Evolutionary conservation across 2,797 vertebrate genomes (phyloP), one percentile per base, ranked within the genome.

Genomic region (Tinamus major): DNA sequence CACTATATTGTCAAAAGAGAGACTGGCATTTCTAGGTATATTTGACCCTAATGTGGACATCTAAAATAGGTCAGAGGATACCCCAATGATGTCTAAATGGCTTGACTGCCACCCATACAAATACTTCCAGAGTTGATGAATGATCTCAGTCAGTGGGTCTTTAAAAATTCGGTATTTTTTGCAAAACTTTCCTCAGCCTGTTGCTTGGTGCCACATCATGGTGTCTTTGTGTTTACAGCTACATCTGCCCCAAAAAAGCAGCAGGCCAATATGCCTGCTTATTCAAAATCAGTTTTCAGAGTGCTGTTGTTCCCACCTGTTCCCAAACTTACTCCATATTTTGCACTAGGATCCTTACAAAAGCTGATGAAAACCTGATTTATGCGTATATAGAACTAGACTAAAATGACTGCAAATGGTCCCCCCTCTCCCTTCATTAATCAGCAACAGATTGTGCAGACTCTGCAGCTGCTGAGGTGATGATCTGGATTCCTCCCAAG

Each of bases 401-500:
- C 24, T 67, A 37, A 85, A 71, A 62, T 83, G 13, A 72, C 46
- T 82, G 79, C 76, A 93, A 86, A 90, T 96, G 86, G 70, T 41
- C 44, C 90, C 13, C 44, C 3, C 6, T 79, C 35, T 87, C 88
- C 53, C 49, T 80, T 90, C 84, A 84, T 86, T 95, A 96, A 94
- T 94, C 83, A 95, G 62, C 8, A 62, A 61, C 85, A 95, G 81
- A 96, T 96, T 96, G 93, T 89, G n/a, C 58, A 86, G 79, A 82
- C 81, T 55, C 61, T 72, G 31, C 85, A 95, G 92, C 72, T 96
- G 94, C 69, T 94, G 35, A 49, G 85, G 59, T 92, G 77, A 61
- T 82, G 63, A 80, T 82, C 79, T 97, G 93, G 92, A 93, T 85
- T 92, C n/a, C 23, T 59, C 76, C 84, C 93, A 96, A 77, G 63